Evolutionary conservation across 2,797 vertebrate genomes (phyloP).

Genomic region (Rousettus madagascariensis): DNA sequence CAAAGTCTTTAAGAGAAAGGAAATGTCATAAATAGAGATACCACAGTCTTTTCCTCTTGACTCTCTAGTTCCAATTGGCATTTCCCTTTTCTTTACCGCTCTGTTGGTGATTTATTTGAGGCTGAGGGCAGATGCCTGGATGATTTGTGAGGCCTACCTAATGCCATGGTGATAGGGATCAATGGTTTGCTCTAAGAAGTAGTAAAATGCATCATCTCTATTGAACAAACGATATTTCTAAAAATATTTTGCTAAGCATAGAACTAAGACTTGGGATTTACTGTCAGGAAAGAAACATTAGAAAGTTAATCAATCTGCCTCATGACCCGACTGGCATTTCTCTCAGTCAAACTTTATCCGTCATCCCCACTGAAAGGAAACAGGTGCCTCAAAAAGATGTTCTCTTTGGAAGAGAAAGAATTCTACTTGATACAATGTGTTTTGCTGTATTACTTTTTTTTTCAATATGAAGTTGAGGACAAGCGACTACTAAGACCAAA

Average conservation of each 20-base stretch:
- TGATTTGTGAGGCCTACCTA: conserved; percentile 66
- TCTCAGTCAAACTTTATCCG: conserved; percentile 61
- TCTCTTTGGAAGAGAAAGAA: conserved; percentile 47
- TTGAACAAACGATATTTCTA: conserved; percentile 71
- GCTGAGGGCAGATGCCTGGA: conserved; percentile 41
- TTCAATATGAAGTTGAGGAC: conserved; percentile 20
- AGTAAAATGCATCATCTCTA: conserved; percentile 70
- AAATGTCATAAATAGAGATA: conserved; percentile 55
- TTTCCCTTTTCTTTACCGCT: conserved; percentile 54
- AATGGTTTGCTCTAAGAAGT: conserved; percentile 71
- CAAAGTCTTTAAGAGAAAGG: conserved; percentile 48
- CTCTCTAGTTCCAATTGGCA: background rate
- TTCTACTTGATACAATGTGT: background rate
- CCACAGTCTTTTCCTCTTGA: conserved; percentile 38
- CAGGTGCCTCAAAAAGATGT: conserved; percentile 50
- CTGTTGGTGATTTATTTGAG: conserved; percentile 66
- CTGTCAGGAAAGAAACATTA: conserved; percentile 66
- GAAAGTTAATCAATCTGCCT: conserved; percentile 69
- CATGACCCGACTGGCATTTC: conserved; percentile 54
- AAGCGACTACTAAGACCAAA: background rate
- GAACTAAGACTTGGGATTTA: conserved; percentile 71
- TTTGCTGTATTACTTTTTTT: conserved; percentile 11
- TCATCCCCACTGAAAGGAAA: conserved; percentile 57
- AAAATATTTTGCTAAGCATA: conserved; percentile 68
- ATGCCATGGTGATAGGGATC: conserved; percentile 63